Percentiles rank a stretch among this genome's conserved stretches.
Evolutionary conservation across 2,113 vertebrate species (phyloP).

Genomic region (Passer montanus): DNA sequence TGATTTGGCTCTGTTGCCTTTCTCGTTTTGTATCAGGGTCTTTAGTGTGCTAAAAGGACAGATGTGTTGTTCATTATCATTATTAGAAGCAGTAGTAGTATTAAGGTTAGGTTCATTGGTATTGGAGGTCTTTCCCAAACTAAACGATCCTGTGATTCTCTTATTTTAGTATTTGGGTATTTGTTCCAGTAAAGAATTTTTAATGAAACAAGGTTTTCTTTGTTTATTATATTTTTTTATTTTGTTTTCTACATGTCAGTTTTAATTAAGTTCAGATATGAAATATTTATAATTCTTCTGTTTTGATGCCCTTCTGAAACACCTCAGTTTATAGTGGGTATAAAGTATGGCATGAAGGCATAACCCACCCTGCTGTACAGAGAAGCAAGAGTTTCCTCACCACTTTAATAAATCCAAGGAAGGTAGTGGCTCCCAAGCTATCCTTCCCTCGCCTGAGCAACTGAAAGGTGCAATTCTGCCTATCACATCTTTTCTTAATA

Average conservation of each 20-base stretch:
- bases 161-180: background rate
- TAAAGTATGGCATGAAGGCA: background rate
- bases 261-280: background rate
- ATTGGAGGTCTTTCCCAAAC: background rate
- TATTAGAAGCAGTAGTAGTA: background rate
- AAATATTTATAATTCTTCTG: background rate
- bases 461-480: background rate
- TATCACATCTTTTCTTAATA: background rate
- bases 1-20: background rate
- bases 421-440: background rate
- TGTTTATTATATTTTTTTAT: background rate
- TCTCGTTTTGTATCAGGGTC: background rate
- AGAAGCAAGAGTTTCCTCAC: background rate
- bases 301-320: background rate
- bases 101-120: background rate
- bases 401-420: background rate
- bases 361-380: background rate
- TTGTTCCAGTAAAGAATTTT: background rate
- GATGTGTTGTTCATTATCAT: background rate
- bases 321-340: background rate
- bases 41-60: background rate
- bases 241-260: rapidly evolving
- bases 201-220: background rate
- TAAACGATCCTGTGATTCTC: background rate
- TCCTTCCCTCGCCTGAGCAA: background rate